Evolutionary conservation across 1,140 invertebrate species (phyloP).

Genomic region (Berghia stephanieae): DNA sequence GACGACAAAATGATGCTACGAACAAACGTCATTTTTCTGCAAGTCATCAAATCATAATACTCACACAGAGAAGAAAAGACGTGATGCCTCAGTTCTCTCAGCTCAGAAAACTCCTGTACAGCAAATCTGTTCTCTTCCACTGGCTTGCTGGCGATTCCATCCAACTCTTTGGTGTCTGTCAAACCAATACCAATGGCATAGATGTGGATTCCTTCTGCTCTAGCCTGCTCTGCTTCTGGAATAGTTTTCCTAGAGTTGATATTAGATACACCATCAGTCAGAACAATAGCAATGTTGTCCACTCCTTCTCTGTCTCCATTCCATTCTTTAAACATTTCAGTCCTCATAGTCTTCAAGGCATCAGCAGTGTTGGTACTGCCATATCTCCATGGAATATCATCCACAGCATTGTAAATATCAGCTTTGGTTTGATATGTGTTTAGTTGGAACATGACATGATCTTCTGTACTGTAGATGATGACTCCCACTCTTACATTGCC

Average conservation of each 20-base stretch:
- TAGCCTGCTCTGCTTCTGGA: no score
- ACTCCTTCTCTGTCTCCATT: slow-evolving; percentile 54
- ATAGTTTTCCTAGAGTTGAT: no score
- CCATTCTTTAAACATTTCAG: slow-evolving; percentile 46
- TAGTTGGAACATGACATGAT: no score
- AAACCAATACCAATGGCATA: no score
- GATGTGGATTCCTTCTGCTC: no score
- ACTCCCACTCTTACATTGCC: slow-evolving; percentile 48
- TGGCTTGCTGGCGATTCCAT: slow-evolving; percentile 50
- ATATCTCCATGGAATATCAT: slow-evolving; percentile 47
- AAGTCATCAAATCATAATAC: no score
- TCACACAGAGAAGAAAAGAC: slow-evolving; percentile 45
- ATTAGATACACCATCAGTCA: slow-evolving; percentile 62
- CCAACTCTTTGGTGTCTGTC: no score
- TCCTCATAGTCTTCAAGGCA: slow-evolving; percentile 50
- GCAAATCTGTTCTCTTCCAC: no score
- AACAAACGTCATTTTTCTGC: no score
- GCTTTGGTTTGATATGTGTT: slow-evolving; percentile 38
- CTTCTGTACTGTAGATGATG: no score
- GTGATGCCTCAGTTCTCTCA: slow-evolving; percentile 41
- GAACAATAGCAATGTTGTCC: slow-evolving; percentile 50
- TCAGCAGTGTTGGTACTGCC: slow-evolving; percentile 61
- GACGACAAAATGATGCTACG: no score
- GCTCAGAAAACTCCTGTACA: slow-evolving; percentile 48
- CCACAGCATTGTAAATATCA: slow-evolving; percentile 46